Evolutionary conservation across 2,888 invertebrate species (phyloP), one percentile per base, ranked within the genome.

Genomic region (Hedya salicella): DNA sequence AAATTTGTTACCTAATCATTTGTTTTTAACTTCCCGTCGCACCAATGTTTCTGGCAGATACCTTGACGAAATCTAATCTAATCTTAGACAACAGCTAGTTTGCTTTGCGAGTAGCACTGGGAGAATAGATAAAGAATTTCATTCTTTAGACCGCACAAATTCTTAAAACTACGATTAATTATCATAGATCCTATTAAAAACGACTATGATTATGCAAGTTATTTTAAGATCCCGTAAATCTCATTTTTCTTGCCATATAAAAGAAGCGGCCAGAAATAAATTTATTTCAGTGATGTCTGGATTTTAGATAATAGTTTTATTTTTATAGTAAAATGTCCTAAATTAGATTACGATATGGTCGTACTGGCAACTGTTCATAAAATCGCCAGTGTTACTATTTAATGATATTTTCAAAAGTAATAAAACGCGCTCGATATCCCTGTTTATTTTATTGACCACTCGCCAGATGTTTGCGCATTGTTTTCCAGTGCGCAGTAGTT

Each of bases 361-460:
- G 42, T 68, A 79, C 86, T 89, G 88, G 89, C 87, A 89, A 90
- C 82, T 74, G 70, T 78, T 76, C 72, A 68, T 71, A 76, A 81
- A 75, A 82, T 81, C 78, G 76, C 80, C 89, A 87, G 90, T 91
- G 91, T 90, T 90, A 87, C 89, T 87, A 88, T 84, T 78, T 84
- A 82, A 86, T 87, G 86, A 86, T 86, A 89, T 87, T 90, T 91
- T 90, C 86, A 89, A 91, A 92, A 88, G 89, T 89, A 89, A 87
- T 92, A 89, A 91, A 92, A 91, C 88, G 91, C 92, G 92, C 91
- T 92, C 92, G 92, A 93, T 92, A 93, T 86, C 91, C 92, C 92
- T 91, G 92, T 92, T 92, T 93, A 92, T 92, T 93, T 92, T 93
- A 93, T 93, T 93, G 93, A 93, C 92, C 93, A 92, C 92, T 90